Conservation (phyloP, 2,113 vertebrate genomes). For the Calidris pygmaea region DNA sequence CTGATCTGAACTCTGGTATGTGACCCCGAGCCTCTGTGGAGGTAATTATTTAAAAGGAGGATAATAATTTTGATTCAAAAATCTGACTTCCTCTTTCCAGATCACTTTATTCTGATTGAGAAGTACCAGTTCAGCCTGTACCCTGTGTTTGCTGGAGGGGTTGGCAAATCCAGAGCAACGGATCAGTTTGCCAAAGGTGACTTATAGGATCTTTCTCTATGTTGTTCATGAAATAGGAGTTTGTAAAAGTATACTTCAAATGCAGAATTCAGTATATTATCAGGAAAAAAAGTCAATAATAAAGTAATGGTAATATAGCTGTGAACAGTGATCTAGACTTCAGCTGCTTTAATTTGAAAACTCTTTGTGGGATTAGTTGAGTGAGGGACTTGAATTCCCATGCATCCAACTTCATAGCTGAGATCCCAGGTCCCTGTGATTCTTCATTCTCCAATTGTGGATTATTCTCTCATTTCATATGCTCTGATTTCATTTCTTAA, state of each 20-base stretch:
- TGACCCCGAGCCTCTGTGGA: neutral
- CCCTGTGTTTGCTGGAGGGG: constrained; percentile 86
- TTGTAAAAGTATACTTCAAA: neutral
- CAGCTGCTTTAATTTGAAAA: neutral
- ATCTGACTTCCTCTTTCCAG: constrained; percentile 69
- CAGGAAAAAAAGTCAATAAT: neutral
- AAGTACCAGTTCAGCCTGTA: constrained; percentile 85
- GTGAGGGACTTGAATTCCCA: neutral
- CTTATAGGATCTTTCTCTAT: neutral
- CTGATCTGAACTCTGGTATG: neutral
- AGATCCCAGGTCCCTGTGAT: neutral
- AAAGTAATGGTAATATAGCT: neutral
- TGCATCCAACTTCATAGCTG: too few species aligned
- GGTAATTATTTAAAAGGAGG: neutral
- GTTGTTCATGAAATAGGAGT: neutral
- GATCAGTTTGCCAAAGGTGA: constrained; percentile 79
- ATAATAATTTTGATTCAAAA: neutral
- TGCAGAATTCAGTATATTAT: neutral
- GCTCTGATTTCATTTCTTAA: neutral
- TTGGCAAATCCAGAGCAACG: constrained; percentile 78
- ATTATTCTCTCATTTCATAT: neutral
- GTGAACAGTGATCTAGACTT: neutral
- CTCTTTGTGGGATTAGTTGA: neutral
- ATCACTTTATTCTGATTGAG: constrained; percentile 86
- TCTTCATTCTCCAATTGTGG: neutral